Percentiles rank a stretch among this genome's conserved stretches.
Conservation (phyloP, 1,140 invertebrate species). For the Papilio aristodemus region DNA sequence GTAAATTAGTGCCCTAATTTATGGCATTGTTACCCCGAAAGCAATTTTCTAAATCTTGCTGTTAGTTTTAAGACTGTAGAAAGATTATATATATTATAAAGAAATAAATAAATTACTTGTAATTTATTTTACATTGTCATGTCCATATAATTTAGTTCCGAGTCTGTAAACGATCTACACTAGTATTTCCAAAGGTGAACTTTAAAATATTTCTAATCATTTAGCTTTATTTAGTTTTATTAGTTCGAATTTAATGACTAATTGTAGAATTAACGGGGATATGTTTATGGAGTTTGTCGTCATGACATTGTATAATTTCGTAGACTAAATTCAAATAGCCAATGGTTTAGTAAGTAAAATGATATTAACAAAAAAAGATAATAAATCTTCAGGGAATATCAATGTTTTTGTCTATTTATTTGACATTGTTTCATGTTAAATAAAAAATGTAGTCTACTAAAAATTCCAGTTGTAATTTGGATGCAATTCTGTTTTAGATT, state of each 20-base stretch:
- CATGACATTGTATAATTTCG: not conserved
- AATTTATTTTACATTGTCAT: not conserved
- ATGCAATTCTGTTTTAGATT: too few species aligned
- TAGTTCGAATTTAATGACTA: not conserved
- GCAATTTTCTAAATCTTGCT: conserved; percentile 9
- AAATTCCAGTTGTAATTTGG: too few species aligned
- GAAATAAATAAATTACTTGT: conserved; percentile 1
- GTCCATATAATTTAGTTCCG: not conserved
- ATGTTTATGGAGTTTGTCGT: not conserved
- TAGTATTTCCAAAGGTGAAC: conserved; percentile 14
- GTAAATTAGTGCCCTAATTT: not conserved
- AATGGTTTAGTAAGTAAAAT: not conserved
- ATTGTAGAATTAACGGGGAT: not conserved
- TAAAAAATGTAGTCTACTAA: too few species aligned
- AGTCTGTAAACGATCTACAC: conserved; percentile 1
- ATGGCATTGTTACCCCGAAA: conserved; percentile 13
- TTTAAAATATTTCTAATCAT: conserved; percentile 11
- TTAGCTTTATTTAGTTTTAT: conserved; percentile 18
- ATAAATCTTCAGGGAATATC: too few species aligned
- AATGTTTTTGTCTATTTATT: too few species aligned
- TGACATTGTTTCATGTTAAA: too few species aligned
- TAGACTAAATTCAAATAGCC: not conserved
- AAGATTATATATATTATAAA: not conserved
- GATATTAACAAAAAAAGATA: too few species aligned
- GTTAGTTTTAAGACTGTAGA: not conserved